Base-by-base conservation (phyloP, 2,113 vertebrate genomes). In the Onychorhynchus coronatus region DNA sequence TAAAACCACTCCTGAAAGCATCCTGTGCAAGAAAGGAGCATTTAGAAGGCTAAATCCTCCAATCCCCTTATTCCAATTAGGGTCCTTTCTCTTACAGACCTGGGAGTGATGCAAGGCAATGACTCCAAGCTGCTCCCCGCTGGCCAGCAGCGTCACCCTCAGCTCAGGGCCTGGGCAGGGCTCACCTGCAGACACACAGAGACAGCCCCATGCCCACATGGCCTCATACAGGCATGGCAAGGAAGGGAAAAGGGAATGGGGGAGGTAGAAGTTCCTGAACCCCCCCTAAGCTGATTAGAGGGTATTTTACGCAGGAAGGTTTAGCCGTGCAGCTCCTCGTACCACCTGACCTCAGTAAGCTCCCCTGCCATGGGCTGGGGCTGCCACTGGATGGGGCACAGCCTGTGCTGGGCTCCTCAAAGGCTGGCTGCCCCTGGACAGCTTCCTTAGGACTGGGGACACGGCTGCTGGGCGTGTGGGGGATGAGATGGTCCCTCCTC, bases 261-360 rank as follows among this genome's bases (percentile, higher is more conserved):
- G 93, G 94, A 89, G 86, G 94, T 63, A 84, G 80, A 95, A 84
- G 93, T 84, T 95, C 86, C 91, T 93, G 80, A 74, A 71, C 76
- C 61, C 62, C 25, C 82, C 0, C 0, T 97, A 97, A 97, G 97
- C 96, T 96, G 97, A 96, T 97, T 97, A 97, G 77, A 91, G 92
- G 85, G 72, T 94, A 92, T 93, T 97, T 97, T 95, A 97, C 88
- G 67, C 74, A 94, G 96, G 95, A 87, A 94, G 96, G 87, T 97
- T 97, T 96, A 93, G 92, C 92, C 59, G 20, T n/a, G 73, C 79
- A 41, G 91, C 28, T 91, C 92, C 87, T 84, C 33, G 85, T 19
- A 90, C 87, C 44, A 72, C 65, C 85, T 96, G 97, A 97, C 96
- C 96, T 96, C 94, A 82, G 89, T 97, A 87, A 79, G 74, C 63